Evolutionary conservation across 2,113 vertebrate species (phyloP).

Genomic region (Rousettus leschenaultii): DNA sequence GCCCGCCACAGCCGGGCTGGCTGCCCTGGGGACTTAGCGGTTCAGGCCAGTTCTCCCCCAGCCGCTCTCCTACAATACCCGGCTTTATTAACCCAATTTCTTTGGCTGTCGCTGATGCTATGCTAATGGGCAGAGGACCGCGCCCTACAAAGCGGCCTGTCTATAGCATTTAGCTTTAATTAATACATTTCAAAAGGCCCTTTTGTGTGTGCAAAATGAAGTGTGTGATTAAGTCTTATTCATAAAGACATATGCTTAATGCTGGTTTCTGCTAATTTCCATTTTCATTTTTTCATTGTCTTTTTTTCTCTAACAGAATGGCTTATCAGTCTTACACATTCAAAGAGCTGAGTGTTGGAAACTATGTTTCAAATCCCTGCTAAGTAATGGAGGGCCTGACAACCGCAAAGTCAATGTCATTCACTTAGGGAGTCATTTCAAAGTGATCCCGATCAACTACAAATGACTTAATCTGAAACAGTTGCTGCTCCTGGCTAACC

Average conservation of each 20-base stretch:
- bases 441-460: not conserved
- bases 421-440: slow-evolving; percentile 29
- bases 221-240: slow-evolving; percentile 73
- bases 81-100: slow-evolving; percentile 91
- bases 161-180: slow-evolving; percentile 76
- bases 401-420: not conserved
- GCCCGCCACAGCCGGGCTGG: slow-evolving; percentile 70
- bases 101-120: slow-evolving; percentile 82
- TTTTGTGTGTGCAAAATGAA: slow-evolving; percentile 76
- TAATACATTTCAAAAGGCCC: slow-evolving; percentile 70
- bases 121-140: slow-evolving; percentile 79
- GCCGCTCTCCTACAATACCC: slow-evolving; percentile 77
- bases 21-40: slow-evolving; percentile 83
- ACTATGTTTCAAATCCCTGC: not conserved
- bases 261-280: slow-evolving; percentile 69
- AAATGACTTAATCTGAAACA: not conserved
- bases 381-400: not conserved
- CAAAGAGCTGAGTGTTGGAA: not conserved
- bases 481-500: not conserved
- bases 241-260: slow-evolving; percentile 65
- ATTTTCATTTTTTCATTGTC: slow-evolving; percentile 60
- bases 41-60: slow-evolving; percentile 84
- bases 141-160: slow-evolving; percentile 61
- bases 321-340: slow-evolving; percentile 20
- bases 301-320: not conserved